phyloP scores from a whole-genome alignment of 2,888 invertebrate species.

The Latrodectus elegans region DNA sequence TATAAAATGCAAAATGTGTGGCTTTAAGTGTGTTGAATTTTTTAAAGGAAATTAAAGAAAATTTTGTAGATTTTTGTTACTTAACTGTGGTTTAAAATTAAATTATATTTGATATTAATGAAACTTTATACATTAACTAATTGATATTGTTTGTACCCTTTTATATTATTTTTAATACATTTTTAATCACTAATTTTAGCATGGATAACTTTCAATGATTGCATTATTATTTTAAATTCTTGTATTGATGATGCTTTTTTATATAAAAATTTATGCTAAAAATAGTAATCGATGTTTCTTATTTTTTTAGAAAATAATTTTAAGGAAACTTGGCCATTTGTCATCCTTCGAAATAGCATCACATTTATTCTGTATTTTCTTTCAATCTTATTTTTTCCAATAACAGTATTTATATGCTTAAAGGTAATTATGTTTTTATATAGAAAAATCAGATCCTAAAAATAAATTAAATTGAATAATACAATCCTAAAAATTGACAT shows the following conservation, averaged over 20 bases:
- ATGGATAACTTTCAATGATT: neutral
- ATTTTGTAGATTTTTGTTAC: too few species aligned
- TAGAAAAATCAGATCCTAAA: neutral
- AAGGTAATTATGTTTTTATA: slow-evolving; percentile 20
- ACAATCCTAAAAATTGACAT: neutral
- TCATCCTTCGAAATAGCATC: slow-evolving; percentile 23
- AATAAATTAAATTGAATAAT: neutral
- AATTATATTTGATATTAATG: too few species aligned
- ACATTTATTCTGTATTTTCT: slow-evolving; percentile 28
- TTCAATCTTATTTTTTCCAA: slow-evolving; percentile 24
- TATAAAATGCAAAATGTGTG: too few species aligned
- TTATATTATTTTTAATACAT: too few species aligned
- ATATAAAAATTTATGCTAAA: neutral
- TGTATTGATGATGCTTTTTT: neutral
- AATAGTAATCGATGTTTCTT: neutral
- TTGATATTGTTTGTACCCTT: too few species aligned
- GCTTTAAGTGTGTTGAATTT: too few species aligned
- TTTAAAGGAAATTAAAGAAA: too few species aligned
- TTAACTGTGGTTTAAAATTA: too few species aligned
- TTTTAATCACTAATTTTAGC: too few species aligned
- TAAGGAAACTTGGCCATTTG: slow-evolving; percentile 11
- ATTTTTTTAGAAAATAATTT: slow-evolving; percentile 10
- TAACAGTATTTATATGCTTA: slow-evolving; percentile 43
- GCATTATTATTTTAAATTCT: neutral
- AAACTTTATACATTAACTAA: too few species aligned